These are phyloP conservation scores for Crioceris asparagi DNA, from an alignment of 2,888 invertebrate species.

Conservation along the genomic window DNA sequence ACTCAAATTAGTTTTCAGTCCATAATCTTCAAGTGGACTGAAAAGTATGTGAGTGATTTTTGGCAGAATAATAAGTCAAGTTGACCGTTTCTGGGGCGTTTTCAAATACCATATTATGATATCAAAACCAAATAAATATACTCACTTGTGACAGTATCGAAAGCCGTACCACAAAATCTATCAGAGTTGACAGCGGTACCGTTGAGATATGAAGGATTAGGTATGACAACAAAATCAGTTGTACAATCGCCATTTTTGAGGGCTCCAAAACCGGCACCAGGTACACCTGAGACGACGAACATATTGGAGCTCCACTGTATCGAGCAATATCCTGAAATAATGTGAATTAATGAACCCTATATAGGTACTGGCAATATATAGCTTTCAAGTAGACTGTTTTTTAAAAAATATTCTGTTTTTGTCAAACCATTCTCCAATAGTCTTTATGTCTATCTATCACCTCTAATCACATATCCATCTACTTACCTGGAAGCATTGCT, in stretches of 20 bases:
- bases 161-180: constrained; percentile 64
- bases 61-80: too few species aligned
- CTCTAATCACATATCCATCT: background rate
- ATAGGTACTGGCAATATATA: background rate
- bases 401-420: too few species aligned
- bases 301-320: constrained; percentile 55
- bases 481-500: constrained; percentile 45
- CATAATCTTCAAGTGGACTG: background rate
- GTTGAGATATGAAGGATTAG: constrained; percentile 45
- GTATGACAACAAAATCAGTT: constrained; percentile 64
- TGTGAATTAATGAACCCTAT: background rate
- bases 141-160: constrained; percentile 53
- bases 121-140: too few species aligned
- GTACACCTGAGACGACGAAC: constrained; percentile 47
- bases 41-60: background rate
- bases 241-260: constrained; percentile 39
- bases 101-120: too few species aligned
- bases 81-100: too few species aligned
- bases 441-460: too few species aligned
- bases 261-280: constrained; percentile 44
- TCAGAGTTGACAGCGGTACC: constrained; percentile 43
- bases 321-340: constrained; percentile 47
- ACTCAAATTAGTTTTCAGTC: too few species aligned
- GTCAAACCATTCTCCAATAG: too few species aligned
- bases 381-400: too few species aligned